phyloP scores from a whole-genome alignment of 1,140 invertebrate species.

The Periplaneta americana region DNA sequence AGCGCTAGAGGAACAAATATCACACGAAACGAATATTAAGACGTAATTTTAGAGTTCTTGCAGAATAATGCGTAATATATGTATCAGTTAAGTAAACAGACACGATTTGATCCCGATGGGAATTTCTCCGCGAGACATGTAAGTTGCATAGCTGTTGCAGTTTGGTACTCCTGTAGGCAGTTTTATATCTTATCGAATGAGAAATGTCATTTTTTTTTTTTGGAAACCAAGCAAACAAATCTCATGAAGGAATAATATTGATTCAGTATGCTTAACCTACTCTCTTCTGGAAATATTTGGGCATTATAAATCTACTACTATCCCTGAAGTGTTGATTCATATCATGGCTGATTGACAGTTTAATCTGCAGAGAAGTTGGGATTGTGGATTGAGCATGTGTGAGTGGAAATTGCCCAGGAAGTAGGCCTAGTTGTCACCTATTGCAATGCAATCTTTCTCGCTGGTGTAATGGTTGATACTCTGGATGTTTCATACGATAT shows the following conservation, averaged over 20 bases:
- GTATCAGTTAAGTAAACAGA: not conserved
- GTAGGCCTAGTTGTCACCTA: no score
- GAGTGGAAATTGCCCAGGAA: no score
- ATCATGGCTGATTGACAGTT: no score
- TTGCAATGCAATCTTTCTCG: no score
- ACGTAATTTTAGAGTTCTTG: not conserved
- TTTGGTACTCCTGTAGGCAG: not conserved
- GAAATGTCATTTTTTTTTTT: not conserved
- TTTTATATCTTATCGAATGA: not conserved
- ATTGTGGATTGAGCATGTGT: no score
- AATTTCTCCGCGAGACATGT: not conserved
- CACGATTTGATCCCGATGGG: not conserved
- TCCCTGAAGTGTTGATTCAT: no score
- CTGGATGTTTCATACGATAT: no score
- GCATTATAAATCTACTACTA: no score
- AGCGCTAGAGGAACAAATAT: not conserved
- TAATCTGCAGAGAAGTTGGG: no score
- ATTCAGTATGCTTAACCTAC: not conserved
- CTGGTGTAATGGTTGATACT: no score
- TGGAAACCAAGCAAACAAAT: not conserved
- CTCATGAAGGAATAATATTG: not conserved
- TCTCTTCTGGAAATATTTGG: no score
- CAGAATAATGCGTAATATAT: no score
- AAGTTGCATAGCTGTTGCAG: not conserved
- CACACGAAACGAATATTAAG: not conserved